A percentile compares a stretch with the other conserved stretches of the same genome.
phyloP scores from a whole-genome alignment of 1,140 invertebrate genomes.

The Vanessa atalanta region DNA sequence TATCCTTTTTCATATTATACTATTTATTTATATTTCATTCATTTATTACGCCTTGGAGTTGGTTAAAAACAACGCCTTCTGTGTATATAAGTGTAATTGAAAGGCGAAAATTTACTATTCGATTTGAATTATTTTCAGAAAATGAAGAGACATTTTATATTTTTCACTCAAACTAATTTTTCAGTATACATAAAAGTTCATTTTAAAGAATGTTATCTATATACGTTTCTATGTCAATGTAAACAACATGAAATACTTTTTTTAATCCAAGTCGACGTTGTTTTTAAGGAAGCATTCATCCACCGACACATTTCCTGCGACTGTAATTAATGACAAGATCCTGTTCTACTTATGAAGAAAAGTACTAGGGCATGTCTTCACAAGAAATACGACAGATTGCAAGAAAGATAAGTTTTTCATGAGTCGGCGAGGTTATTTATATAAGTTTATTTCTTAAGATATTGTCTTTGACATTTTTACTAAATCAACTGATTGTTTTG shows the following conservation, averaged over 20 bases:
- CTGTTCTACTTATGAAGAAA: slow-evolving; percentile 17
- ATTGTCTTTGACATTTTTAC: neutral
- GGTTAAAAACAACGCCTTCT: no score
- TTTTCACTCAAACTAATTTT: neutral
- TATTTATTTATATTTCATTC: no score
- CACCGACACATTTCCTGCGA: slow-evolving; percentile 20
- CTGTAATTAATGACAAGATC: slow-evolving; percentile 24
- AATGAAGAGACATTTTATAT: neutral
- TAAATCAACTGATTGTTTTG: neutral
- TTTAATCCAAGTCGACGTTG: slow-evolving; percentile 19
- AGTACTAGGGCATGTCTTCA: slow-evolving; percentile 1
- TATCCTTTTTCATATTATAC: no score
- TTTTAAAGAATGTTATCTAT: neutral
- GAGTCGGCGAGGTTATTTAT: neutral
- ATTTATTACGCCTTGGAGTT: no score
- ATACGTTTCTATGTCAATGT: neutral
- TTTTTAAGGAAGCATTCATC: slow-evolving; percentile 19
- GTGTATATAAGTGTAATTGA: no score
- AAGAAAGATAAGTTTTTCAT: slow-evolving; percentile 7
- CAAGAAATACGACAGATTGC: slow-evolving; percentile 1
- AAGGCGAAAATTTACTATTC: no score
- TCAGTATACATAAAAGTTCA: neutral
- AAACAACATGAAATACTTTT: slow-evolving; percentile 11
- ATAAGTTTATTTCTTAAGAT: slow-evolving; percentile 1
- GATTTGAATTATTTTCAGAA: no score